phyloP scores from a whole-genome alignment of 1,140 invertebrate species.

The Stenopsyche tienmushanensis region DNA sequence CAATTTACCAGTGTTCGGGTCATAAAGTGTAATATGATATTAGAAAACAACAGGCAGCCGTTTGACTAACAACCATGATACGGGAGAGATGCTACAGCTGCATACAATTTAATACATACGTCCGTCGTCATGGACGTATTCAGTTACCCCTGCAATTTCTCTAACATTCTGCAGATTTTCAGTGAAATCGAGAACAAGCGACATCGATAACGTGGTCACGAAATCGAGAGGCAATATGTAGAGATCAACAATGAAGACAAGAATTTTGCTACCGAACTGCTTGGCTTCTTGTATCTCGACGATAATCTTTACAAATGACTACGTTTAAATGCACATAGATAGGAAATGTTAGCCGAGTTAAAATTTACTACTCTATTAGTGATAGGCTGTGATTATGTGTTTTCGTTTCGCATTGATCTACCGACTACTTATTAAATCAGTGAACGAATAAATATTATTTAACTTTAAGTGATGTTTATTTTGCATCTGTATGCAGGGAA shows the following conservation, averaged over 20 bases:
- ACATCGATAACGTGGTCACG: constrained; percentile 26
- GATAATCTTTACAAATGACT: constrained; percentile 7
- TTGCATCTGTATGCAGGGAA: no score
- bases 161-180: constrained; percentile 26
- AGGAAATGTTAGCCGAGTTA: no score
- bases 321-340: no score
- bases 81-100: background rate
- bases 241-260: constrained; percentile 11
- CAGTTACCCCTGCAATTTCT: constrained; percentile 24
- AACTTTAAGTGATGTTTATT: no score
- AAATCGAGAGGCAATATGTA: constrained; percentile 24
- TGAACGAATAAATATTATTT: no score
- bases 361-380: no score
- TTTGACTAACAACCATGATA: background rate
- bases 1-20: no score
- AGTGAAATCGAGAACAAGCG: constrained; percentile 32
- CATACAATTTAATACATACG: background rate
- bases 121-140: no score
- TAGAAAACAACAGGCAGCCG: background rate
- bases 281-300: background rate
- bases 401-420: no score
- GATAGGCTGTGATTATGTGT: no score
- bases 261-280: constrained; percentile 11
- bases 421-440: no score
- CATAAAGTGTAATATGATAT: background rate